A percentile compares a stretch with the other conserved stretches of the same genome.
Evolutionary conservation across 64 coral and sea anemone genomes (phyloP).

Genomic region (Dendrophyllia cribrosa): DNA sequence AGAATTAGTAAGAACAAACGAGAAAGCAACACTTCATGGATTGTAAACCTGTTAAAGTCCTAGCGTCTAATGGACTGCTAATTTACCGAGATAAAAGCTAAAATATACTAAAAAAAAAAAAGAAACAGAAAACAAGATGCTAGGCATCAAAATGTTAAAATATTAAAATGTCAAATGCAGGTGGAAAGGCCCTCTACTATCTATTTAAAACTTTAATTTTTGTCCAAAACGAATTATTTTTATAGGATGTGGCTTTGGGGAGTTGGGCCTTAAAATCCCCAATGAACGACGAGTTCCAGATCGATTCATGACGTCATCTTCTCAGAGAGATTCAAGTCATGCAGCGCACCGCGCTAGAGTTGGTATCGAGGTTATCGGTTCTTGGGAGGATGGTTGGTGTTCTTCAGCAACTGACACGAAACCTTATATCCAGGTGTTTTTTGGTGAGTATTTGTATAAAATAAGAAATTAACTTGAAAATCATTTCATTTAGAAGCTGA

Average conservation of each 20-base stretch:
- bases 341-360: background rate
- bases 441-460: background rate
- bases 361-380: conserved; percentile 17
- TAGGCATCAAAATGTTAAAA: no score
- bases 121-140: no score
- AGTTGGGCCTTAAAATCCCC: conserved; percentile 1
- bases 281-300: conserved; percentile 6
- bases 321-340: background rate
- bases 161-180: no score
- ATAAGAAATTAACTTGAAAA: no score
- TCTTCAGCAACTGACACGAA: background rate
- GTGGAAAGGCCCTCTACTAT: no score
- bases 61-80: no score
- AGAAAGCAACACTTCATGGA: no score
- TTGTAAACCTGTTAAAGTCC: no score
- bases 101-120: no score
- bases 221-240: background rate
- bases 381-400: conserved; percentile 15
- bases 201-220: background rate
- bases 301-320: background rate
- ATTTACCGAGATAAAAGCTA: no score
- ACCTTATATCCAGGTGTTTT: conserved; percentile 11
- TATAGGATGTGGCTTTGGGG: background rate
- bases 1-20: no score
- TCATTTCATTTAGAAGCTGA: no score